These are phyloP conservation scores for Athene cunicularia DNA, from an alignment of 2,113 vertebrate species.

Conservation along the genomic window DNA sequence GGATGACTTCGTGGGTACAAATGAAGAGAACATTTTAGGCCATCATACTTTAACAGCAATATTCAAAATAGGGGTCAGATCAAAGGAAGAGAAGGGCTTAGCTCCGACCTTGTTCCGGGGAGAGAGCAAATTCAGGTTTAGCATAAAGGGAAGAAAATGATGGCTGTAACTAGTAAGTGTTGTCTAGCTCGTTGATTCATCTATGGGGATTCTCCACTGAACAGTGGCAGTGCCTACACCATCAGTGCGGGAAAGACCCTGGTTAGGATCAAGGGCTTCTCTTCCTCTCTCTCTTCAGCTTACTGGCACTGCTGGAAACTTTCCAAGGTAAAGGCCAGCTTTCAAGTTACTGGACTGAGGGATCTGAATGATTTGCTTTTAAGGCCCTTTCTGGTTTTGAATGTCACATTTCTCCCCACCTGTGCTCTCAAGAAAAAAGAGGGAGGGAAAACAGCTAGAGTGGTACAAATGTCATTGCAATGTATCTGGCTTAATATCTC, in stretches of 20 bases:
- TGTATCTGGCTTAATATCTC: not conserved
- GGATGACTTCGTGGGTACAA: not conserved
- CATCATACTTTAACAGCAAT: not conserved
- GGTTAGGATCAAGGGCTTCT: rapidly evolving
- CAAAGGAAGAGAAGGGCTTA: not conserved
- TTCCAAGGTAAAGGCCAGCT: not conserved
- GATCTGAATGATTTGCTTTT: not conserved
- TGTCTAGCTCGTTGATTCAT: not conserved
- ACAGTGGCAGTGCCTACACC: not conserved
- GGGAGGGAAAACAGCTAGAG: not conserved
- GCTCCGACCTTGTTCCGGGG: not conserved
- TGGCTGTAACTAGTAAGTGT: not conserved
- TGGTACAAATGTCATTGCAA: not conserved
- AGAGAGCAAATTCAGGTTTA: not conserved
- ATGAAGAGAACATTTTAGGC: not conserved
- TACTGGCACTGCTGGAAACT: not conserved
- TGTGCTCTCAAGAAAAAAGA: not conserved
- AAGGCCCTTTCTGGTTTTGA: not conserved
- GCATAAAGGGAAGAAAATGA: not conserved
- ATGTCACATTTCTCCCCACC: not conserved
- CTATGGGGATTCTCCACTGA: not conserved
- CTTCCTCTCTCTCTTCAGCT: not conserved
- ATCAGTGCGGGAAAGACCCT: not conserved
- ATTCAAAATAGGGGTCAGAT: not conserved
- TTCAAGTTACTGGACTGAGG: not conserved